Conservation (phyloP, 2,797 vertebrate genomes). For the Podarcis siculus region DNA sequence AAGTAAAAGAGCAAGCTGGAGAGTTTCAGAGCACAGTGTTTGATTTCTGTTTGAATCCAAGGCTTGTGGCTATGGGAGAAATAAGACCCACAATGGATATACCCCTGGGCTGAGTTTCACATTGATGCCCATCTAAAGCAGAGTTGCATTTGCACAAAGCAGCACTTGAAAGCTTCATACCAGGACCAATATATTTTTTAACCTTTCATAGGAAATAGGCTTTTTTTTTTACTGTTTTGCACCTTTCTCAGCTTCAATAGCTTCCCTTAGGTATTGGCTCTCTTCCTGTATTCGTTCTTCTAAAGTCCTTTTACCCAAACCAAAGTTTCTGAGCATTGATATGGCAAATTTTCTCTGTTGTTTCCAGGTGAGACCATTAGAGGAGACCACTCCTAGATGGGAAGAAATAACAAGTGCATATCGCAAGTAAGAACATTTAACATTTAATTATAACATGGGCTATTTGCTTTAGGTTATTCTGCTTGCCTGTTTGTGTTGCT, state of each 20-base stretch:
- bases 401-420: not conserved
- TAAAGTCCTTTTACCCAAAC: constrained; percentile 78
- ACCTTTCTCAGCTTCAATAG: constrained; percentile 73
- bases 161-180: too few relatives aligned
- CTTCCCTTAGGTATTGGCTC: constrained; percentile 42
- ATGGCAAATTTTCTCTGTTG: constrained; percentile 80
- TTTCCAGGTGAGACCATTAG: constrained; percentile 75
- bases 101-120: not conserved
- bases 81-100: not conserved
- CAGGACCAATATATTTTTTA: too few relatives aligned
- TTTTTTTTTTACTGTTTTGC: not conserved
- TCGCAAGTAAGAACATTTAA: not conserved
- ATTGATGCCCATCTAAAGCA: not conserved
- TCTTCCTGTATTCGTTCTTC: constrained; percentile 79
- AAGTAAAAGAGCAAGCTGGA: too few relatives aligned
- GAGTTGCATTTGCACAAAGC: too few relatives aligned
- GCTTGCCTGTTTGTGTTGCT: not conserved
- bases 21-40: too few relatives aligned
- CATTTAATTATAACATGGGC: too few relatives aligned
- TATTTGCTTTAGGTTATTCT: not conserved
- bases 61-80: too few relatives aligned
- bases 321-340: constrained; percentile 76
- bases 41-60: too few relatives aligned
- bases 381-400: constrained; percentile 57
- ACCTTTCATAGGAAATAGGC: not conserved